A percentile compares a stretch with the other conserved stretches of the same genome.
Evolutionary conservation across 2,888 invertebrate species (phyloP).

Genomic region (Torymus tubicola): DNA sequence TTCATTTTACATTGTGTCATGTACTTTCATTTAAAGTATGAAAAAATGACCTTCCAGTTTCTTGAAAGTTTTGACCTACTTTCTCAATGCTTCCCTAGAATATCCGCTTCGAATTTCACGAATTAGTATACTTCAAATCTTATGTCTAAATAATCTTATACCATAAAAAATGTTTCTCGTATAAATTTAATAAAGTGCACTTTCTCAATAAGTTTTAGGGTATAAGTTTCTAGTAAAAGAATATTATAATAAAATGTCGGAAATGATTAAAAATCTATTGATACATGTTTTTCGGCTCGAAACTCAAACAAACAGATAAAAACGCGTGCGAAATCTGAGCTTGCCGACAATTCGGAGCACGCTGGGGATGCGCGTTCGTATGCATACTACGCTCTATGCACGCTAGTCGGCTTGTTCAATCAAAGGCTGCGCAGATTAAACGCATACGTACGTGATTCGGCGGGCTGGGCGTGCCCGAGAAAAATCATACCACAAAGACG

Average conservation of each 20-base stretch:
- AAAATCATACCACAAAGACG: conserved; percentile 16
- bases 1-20: too few relatives aligned
- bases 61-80: too few relatives aligned
- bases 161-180: too few relatives aligned
- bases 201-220: too few relatives aligned
- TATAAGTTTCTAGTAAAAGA: too few relatives aligned
- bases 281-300: conserved; percentile 9
- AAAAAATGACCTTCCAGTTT: too few relatives aligned
- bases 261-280: background rate
- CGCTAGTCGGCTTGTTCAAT: conserved; percentile 15
- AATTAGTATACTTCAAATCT: too few relatives aligned
- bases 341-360: background rate
- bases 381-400: background rate
- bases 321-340: conserved; percentile 13
- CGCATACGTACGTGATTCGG: background rate
- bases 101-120: too few relatives aligned
- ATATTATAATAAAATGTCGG: background rate
- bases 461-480: conserved; percentile 1
- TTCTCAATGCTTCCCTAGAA: too few relatives aligned
- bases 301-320: conserved; percentile 35
- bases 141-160: too few relatives aligned
- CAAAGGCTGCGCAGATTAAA: background rate
- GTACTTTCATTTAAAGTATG: too few relatives aligned
- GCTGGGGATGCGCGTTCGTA: background rate
- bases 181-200: too few relatives aligned